These are phyloP conservation scores for Silurus asotus DNA, from an alignment of 2,113 vertebrate species.

Conservation along the genomic window DNA sequence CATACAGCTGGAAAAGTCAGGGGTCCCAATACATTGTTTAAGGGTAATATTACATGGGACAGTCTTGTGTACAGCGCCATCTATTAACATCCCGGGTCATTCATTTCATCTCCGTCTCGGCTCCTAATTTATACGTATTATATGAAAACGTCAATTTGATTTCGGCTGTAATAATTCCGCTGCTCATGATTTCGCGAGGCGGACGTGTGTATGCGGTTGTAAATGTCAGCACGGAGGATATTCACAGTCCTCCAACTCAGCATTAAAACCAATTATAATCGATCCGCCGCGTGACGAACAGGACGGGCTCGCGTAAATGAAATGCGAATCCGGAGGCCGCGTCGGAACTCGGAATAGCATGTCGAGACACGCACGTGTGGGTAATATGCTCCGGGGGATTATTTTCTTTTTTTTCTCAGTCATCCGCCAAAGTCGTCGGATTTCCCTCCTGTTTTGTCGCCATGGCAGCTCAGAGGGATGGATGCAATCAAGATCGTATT, in stretches of 20 bases:
- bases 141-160: slow-evolving; percentile 64
- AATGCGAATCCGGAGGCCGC: slow-evolving; percentile 53
- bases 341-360: slow-evolving; percentile 28
- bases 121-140: slow-evolving; percentile 61
- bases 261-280: slow-evolving; percentile 71
- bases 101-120: slow-evolving; percentile 20
- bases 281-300: slow-evolving; percentile 64
- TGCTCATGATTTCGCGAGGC: slow-evolving; percentile 55
- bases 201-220: slow-evolving; percentile 61
- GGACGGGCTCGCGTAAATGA: slow-evolving; percentile 58
- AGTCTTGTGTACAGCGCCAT: slow-evolving; percentile 2
- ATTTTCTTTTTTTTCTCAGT: not conserved
- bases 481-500: slow-evolving; percentile 51
- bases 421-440: not conserved
- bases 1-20: too few species aligned
- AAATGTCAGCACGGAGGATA: slow-evolving; percentile 53
- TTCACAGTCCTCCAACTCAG: slow-evolving; percentile 65
- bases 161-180: slow-evolving; percentile 62
- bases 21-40: not conserved
- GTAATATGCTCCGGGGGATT: not conserved
- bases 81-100: not conserved
- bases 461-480: slow-evolving; percentile 32
- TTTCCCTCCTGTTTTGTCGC: not conserved
- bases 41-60: not conserved
- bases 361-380: slow-evolving; percentile 9